Conservation (phyloP, 2,888 invertebrate species). For the Eupithecia subumbrata region DNA sequence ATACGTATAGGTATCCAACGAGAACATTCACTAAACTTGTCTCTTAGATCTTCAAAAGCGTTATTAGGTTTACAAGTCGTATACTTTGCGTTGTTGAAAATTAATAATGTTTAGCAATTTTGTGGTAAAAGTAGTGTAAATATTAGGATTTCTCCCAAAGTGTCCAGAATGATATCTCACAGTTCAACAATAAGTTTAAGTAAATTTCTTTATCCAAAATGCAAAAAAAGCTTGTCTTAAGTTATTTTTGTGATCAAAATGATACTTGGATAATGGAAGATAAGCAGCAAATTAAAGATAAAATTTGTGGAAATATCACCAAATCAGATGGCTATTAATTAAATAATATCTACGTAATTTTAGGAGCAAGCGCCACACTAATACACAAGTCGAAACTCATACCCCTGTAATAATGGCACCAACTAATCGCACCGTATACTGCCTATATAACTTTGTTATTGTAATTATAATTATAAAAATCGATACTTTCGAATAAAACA, state of each 20-base stretch:
- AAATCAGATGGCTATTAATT: conserved; percentile 36
- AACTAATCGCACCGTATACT: conserved; percentile 84
- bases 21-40: not conserved
- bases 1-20: not conserved
- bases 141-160: not conserved
- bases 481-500: conserved; percentile 80
- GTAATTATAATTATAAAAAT: conserved; percentile 78
- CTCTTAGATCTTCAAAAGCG: not conserved
- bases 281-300: conserved; percentile 15
- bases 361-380: conserved; percentile 67
- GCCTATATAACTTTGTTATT: conserved; percentile 83
- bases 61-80: not conserved
- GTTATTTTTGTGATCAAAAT: not conserved
- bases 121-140: not conserved
- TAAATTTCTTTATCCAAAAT: not conserved
- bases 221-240: not conserved
- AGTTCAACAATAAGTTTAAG: not conserved
- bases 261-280: not conserved
- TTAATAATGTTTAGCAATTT: not conserved
- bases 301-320: conserved; percentile 31
- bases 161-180: not conserved
- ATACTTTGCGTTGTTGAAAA: not conserved
- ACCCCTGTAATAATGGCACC: conserved; percentile 85
- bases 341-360: conserved; percentile 48
- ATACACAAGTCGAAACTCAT: conserved; percentile 67